Base-by-base conservation (phyloP, 1,140 invertebrate species). In the Bombus confusus region DNA sequence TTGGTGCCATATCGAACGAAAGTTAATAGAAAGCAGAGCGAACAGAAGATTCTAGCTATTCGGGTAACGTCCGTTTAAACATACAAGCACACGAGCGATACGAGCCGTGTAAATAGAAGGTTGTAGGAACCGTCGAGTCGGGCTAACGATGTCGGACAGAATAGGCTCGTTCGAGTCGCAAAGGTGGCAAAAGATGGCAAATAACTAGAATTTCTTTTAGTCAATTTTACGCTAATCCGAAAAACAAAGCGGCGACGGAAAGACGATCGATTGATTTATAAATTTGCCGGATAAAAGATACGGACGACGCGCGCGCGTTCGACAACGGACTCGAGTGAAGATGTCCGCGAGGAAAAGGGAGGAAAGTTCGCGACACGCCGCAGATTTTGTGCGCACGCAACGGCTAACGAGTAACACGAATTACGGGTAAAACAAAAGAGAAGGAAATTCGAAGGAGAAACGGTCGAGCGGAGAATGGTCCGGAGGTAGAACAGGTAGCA, bases 381-480 rank as follows among this genome's bases (percentile, higher is more conserved):
- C 2, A 66, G 73, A 83, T 83, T 83, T 83, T 22, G 13, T 41
- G 39, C 52, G 47, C 78, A 71, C 78, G 78, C 78, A 52, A 80
- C 15, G 37, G 3, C 22, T 66, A 66, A 66, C 80, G 73, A 83
- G 59, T 73, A 76, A 39, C 47, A 52, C 73, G 73, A 66, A 47
- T 83, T 13, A 8, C 39, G 43, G 34, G 34, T 43, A 39, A 76
- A 76, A 83, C 59, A 76, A 83, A 76, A 41, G 41, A 37, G 80
- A 76, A 68, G 9, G 43, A 83, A 83, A 52, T 83, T 83, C 59
- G 59, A 83, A 15, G 41, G 22, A 41, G 68, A 41, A 59, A 71
- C 68, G 37, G 10, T 39, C 71, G 73, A 82, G 47, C 39, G 39
- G 43, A 68, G 80, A 81, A 81, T 12, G 39, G 59, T 62, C 62